These are phyloP conservation scores for Chitala chitala DNA, from an alignment of 2,113 vertebrate species.

Conservation along the genomic window DNA sequence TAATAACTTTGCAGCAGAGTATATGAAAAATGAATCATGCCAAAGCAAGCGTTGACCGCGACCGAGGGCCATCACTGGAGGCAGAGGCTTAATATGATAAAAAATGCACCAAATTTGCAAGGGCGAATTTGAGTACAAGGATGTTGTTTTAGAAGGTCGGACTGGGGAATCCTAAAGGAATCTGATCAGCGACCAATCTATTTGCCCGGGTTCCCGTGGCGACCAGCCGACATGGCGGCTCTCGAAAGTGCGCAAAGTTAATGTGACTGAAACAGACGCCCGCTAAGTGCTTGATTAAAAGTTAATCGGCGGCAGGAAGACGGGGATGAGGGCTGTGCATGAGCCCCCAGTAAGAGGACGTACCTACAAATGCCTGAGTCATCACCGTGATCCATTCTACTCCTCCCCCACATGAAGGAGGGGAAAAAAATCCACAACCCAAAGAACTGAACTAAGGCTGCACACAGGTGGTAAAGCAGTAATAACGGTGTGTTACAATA, in stretches of 20 bases:
- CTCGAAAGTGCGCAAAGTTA: constrained; percentile 41
- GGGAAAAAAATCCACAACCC: no score
- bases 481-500: no score
- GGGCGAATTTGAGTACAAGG: neutral
- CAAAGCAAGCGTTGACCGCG: no score
- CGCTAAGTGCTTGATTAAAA: constrained; percentile 71
- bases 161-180: neutral
- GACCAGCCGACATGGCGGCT: constrained; percentile 48
- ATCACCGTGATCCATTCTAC: neutral
- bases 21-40: neutral
- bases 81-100: neutral
- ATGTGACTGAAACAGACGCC: constrained; percentile 63
- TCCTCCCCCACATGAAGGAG: no score
- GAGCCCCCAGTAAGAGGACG: constrained; percentile 57
- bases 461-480: no score
- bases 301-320: constrained; percentile 54
- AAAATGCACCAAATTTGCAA: neutral
- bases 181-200: constrained; percentile 40
- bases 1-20: neutral
- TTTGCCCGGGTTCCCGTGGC: constrained; percentile 52
- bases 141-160: neutral
- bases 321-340: constrained; percentile 45
- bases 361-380: constrained; percentile 57
- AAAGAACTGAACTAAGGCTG: no score
- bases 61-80: neutral